phyloP scores from a whole-genome alignment of 2,113 vertebrate species.

The Cyphomyrus plagiostoma region DNA sequence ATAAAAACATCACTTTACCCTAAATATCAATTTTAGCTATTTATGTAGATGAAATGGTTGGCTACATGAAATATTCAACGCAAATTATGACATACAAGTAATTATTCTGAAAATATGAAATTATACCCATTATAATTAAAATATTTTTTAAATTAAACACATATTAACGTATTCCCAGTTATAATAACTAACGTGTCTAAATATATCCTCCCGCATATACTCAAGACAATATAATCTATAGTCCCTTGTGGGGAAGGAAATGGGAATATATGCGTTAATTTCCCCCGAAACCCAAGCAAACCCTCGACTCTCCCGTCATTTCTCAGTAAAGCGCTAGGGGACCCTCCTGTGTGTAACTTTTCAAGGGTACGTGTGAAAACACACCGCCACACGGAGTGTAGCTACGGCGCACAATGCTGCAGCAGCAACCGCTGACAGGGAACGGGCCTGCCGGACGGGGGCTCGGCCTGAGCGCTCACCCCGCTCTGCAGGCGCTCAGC shows the following conservation, averaged over 20 bases:
- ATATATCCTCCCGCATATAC: neutral
- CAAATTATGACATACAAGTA: neutral
- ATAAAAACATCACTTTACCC: neutral
- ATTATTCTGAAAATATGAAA: neutral
- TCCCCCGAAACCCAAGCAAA: neutral
- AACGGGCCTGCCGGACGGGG: slow-evolving; percentile 67
- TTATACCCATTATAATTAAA: neutral
- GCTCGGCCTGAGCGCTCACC: slow-evolving; percentile 57
- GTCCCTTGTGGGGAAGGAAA: neutral
- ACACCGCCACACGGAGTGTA: slow-evolving; percentile 35
- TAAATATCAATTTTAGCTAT: neutral
- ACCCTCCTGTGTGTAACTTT: slow-evolving; percentile 37
- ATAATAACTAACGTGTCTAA: neutral
- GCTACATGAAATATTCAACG: neutral
- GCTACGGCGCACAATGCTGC: slow-evolving; percentile 66
- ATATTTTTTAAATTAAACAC: neutral
- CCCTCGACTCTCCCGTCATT: slow-evolving; percentile 27
- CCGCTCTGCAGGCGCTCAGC: slow-evolving; percentile 61
- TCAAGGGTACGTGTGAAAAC: slow-evolving; percentile 30
- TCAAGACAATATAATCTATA: neutral
- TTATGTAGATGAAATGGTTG: neutral
- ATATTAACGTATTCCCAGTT: neutral
- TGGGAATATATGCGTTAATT: neutral
- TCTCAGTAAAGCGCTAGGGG: slow-evolving; percentile 54
- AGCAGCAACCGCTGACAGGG: slow-evolving; percentile 68